Evolutionary conservation across 2,113 vertebrate species (phyloP).

Genomic region (Gavia stellata): DNA sequence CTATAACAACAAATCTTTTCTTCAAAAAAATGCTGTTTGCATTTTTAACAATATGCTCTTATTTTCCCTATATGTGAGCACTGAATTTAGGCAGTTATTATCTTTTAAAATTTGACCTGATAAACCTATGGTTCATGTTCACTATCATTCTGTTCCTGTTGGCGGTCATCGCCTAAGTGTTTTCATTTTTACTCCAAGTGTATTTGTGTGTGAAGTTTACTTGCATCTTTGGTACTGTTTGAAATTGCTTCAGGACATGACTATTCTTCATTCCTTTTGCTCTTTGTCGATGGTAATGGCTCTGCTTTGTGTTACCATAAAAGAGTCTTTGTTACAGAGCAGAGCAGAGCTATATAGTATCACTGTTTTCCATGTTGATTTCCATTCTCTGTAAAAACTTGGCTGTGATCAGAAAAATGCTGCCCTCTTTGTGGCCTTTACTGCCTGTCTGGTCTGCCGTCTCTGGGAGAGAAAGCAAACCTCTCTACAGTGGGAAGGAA

Average conservation of each 20-base stretch:
- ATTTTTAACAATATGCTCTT: background rate
- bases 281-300: constrained; percentile 1
- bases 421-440: background rate
- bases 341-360: background rate
- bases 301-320: constrained; percentile 19
- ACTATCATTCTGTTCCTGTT: background rate
- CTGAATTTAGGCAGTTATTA: background rate
- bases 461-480: background rate
- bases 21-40: background rate
- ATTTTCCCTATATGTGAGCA: background rate
- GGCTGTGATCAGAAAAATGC: background rate
- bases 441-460: background rate
- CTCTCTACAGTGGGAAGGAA: background rate
- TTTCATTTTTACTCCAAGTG: background rate
- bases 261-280: constrained; percentile 3
- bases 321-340: background rate
- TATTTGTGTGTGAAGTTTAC: background rate
- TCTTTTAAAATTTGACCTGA: background rate
- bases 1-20: background rate
- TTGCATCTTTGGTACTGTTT: background rate
- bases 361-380: constrained; percentile 21
- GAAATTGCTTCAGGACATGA: constrained; percentile 39
- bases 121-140: background rate
- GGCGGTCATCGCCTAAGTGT: background rate
- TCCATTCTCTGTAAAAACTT: background rate